phyloP scores from a whole-genome alignment of 1,140 invertebrate genomes.

The Gryllus bimaculatus region DNA sequence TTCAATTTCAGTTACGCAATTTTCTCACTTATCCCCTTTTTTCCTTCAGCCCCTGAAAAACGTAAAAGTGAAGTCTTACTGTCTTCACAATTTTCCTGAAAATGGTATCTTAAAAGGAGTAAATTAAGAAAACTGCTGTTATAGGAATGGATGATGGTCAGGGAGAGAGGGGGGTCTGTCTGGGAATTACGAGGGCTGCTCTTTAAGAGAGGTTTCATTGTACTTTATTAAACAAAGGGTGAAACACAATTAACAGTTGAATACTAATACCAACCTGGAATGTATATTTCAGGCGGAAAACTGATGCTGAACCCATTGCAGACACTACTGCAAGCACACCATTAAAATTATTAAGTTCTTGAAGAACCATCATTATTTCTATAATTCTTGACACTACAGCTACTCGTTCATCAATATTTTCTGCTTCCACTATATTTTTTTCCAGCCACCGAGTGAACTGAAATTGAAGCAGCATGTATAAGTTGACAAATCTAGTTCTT shows the following conservation, averaged over 20 bases:
- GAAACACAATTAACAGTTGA: neutral
- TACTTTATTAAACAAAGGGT: neutral
- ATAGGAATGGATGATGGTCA: too few species aligned
- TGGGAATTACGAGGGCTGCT: neutral
- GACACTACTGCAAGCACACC: constrained; percentile 89
- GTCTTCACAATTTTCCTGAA: too few species aligned
- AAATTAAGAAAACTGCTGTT: too few species aligned
- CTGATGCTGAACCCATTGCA: constrained; percentile 83
- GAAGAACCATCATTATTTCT: constrained; percentile 90
- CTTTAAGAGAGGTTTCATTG: neutral
- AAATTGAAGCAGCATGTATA: neutral
- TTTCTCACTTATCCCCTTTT: too few species aligned
- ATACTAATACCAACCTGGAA: constrained; percentile 51
- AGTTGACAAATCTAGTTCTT: neutral
- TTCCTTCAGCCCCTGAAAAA: too few species aligned
- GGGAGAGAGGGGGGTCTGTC: too few species aligned
- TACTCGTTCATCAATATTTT: constrained; percentile 92
- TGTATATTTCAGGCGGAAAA: constrained; percentile 79
- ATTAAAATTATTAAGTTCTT: constrained; percentile 98
- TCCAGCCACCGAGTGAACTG: constrained; percentile 94
- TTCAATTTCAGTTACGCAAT: too few species aligned
- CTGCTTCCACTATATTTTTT: constrained; percentile 92
- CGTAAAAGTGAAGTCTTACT: too few species aligned
- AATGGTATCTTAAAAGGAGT: too few species aligned
- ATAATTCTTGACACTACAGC: constrained; percentile 83